Evolutionary conservation across 1,140 invertebrate species (phyloP).

Genomic region (Drosophila lacertosa): DNA sequence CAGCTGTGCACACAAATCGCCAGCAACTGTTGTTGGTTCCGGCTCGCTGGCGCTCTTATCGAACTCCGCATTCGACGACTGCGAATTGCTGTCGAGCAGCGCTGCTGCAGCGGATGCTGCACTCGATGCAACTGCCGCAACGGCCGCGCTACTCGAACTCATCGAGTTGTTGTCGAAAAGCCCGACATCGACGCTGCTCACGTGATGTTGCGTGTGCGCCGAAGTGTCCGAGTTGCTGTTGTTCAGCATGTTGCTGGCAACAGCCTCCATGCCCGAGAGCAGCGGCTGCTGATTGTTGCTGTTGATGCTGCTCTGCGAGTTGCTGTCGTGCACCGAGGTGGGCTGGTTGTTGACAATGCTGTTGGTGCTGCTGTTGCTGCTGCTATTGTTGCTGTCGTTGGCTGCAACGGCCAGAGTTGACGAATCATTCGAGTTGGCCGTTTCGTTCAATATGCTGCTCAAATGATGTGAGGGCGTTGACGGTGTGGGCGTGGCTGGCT

Average conservation of each 20-base stretch:
- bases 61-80: slow-evolving; percentile 71
- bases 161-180: slow-evolving; percentile 81
- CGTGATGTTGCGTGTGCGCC: slow-evolving; percentile 48
- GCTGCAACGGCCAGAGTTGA: slow-evolving; percentile 77
- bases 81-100: slow-evolving; percentile 76
- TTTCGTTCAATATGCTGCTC: slow-evolving; percentile 79
- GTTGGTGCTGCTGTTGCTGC: slow-evolving; percentile 81
- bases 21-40: slow-evolving; percentile 18
- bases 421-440: slow-evolving; percentile 80
- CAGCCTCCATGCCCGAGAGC: slow-evolving; percentile 58
- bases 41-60: slow-evolving; percentile 53
- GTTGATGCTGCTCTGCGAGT: slow-evolving; percentile 80
- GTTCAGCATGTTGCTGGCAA: slow-evolving; percentile 50
- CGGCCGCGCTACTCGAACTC: slow-evolving; percentile 76
- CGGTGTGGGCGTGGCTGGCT: slow-evolving; percentile 35
- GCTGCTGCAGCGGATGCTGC: slow-evolving; percentile 71
- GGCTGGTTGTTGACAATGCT: slow-evolving; percentile 82
- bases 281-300: slow-evolving; percentile 77
- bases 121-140: slow-evolving; percentile 60
- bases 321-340: slow-evolving; percentile 80
- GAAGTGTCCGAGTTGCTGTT: slow-evolving; percentile 72
- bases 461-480: slow-evolving; percentile 75
- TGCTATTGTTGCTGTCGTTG: slow-evolving; percentile 82
- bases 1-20: slow-evolving; percentile 42
- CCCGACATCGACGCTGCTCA: slow-evolving; percentile 56